Evolutionary conservation across 1,140 invertebrate genomes (phyloP).

Genomic region (Atopsyche davidsoni): DNA sequence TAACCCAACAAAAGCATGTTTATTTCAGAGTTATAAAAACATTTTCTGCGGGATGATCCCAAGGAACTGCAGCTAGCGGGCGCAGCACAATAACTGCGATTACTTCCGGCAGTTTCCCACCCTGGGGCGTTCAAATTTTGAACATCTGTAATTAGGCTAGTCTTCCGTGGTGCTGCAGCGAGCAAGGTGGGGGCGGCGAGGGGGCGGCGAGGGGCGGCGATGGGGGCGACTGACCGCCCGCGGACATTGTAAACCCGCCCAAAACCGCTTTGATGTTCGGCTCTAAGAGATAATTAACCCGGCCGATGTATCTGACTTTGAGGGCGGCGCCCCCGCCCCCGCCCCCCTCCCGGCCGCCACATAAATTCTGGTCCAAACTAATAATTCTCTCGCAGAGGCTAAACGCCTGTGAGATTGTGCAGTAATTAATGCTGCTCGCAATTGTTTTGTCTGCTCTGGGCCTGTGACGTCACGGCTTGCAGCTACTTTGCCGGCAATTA

Average conservation of each 20-base stretch:
- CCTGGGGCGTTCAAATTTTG: too few relatives aligned
- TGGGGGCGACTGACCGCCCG: conserved; percentile 13
- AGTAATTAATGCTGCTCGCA: conserved; percentile 29
- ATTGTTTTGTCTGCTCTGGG: conserved; percentile 26
- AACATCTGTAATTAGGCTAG: too few relatives aligned
- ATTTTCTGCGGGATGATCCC: too few relatives aligned
- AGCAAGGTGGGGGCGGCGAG: conserved; percentile 4
- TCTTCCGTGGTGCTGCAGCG: conserved; percentile 1
- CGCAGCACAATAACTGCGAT: too few relatives aligned
- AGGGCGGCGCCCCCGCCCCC: background rate
- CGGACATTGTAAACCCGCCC: conserved; percentile 28
- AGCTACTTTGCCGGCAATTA: too few relatives aligned
- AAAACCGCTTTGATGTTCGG: conserved; percentile 31
- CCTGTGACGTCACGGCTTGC: background rate
- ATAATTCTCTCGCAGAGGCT: conserved; percentile 28
- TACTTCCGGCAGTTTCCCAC: too few relatives aligned
- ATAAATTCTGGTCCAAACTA: conserved; percentile 29
- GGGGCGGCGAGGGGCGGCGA: conserved; percentile 5
- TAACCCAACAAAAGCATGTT: too few relatives aligned
- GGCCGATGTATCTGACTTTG: conserved; percentile 28
- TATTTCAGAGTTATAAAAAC: too few relatives aligned
- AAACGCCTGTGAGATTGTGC: conserved; percentile 30
- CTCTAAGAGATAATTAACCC: conserved; percentile 32
- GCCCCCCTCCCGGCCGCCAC: conserved; percentile 12
- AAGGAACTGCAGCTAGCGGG: too few relatives aligned